Evolutionary conservation across 2,888 invertebrate species (phyloP).

Genomic region (Drosophila rellima): DNA sequence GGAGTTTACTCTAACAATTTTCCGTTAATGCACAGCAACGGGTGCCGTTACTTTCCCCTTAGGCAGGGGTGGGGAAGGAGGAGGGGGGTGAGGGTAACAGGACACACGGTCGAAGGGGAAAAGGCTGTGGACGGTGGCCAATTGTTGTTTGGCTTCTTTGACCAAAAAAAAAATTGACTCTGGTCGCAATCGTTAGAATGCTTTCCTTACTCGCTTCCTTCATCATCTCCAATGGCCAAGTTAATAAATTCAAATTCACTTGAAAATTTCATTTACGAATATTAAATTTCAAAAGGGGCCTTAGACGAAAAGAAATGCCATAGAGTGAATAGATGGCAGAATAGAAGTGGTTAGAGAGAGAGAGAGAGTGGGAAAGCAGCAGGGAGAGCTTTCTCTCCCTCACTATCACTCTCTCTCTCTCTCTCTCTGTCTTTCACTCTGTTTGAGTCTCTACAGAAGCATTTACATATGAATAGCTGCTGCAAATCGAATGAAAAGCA

Average conservation of each 20-base stretch:
- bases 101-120: conserved; percentile 16
- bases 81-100: conserved; percentile 16
- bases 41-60: conserved; percentile 6
- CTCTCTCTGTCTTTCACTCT: not conserved
- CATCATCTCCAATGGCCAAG: conserved; percentile 33
- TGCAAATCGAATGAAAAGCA: conserved; percentile 57
- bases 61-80: not conserved
- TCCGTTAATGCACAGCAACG: conserved; percentile 63
- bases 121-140: conserved; percentile 31
- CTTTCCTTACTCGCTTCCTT: not conserved
- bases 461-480: conserved; percentile 75
- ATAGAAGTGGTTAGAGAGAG: not conserved
- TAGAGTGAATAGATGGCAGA: conserved; percentile 1
- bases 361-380: too few species aligned
- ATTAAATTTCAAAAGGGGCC: conserved; percentile 60
- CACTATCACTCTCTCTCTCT: not conserved
- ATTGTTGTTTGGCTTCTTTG: conserved; percentile 60
- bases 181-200: conserved; percentile 3
- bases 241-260: conserved; percentile 76
- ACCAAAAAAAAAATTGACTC: conserved; percentile 27
- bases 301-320: conserved; percentile 25
- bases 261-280: conserved; percentile 66
- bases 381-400: conserved; percentile 2
- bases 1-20: conserved; percentile 58
- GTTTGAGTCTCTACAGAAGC: conserved; percentile 23